These are phyloP conservation scores for Drosophila merina DNA, from an alignment of 2,888 invertebrate genomes.

Conservation along the genomic window DNA sequence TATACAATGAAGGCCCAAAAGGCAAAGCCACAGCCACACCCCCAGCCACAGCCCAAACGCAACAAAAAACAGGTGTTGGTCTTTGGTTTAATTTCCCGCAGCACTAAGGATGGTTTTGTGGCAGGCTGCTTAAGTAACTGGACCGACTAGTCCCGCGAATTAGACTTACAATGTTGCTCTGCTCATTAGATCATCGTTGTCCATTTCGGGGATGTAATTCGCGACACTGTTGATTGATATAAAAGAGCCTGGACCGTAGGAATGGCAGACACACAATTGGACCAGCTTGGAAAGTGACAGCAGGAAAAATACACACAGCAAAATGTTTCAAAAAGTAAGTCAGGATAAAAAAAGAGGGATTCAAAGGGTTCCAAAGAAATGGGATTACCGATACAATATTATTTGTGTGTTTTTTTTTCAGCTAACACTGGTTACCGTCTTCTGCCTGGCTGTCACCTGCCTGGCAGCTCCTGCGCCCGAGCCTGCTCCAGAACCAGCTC, in stretches of 20 bases:
- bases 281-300: slow-evolving; percentile 31
- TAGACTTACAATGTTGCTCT: slow-evolving; percentile 55
- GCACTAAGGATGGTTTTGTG: slow-evolving; percentile 31
- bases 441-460: slow-evolving; percentile 53
- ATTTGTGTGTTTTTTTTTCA: slow-evolving; percentile 23
- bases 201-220: slow-evolving; percentile 40
- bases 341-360: neutral
- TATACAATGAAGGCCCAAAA: slow-evolving; percentile 37
- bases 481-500: slow-evolving; percentile 52
- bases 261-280: slow-evolving; percentile 42
- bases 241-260: slow-evolving; percentile 48
- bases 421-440: slow-evolving; percentile 66
- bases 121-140: slow-evolving; percentile 50
- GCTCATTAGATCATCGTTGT: slow-evolving; percentile 65
- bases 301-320: slow-evolving; percentile 5
- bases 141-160: slow-evolving; percentile 44
- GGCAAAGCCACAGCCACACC: slow-evolving; percentile 21
- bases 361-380: no score
- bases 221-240: slow-evolving; percentile 44
- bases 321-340: slow-evolving; percentile 63
- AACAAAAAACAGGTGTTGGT: slow-evolving; percentile 39
- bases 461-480: slow-evolving; percentile 66
- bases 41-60: slow-evolving; percentile 18
- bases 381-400: no score
- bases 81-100: slow-evolving; percentile 11